Percentiles rank a stretch among this genome's conserved stretches.
Evolutionary conservation across 2,797 vertebrate genomes (phyloP).

Genomic region (Toxotes lorentzi): DNA sequence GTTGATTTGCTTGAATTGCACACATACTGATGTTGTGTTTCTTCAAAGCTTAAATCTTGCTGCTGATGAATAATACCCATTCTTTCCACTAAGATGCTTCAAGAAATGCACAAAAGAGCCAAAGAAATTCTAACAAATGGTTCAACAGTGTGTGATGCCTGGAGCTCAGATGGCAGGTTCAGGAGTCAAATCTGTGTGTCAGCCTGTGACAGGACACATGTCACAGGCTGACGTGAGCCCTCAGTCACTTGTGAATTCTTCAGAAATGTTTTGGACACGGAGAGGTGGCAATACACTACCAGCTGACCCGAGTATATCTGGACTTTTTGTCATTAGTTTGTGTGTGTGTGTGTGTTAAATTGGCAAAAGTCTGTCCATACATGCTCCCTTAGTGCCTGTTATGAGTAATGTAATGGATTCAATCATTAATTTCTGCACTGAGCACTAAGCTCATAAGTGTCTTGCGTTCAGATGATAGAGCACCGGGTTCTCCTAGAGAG

Average conservation of each 20-base stretch:
- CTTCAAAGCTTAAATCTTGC: background rate
- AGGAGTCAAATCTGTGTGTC: conserved; percentile 53
- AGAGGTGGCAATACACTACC: background rate
- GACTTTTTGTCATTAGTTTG: background rate
- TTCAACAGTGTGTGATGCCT: conserved; percentile 10
- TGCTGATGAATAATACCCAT: background rate
- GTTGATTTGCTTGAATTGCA: background rate
- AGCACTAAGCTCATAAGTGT: conserved; percentile 29
- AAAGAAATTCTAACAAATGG: conserved; percentile 24
- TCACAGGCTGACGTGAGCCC: conserved; percentile 28
- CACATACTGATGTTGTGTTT: background rate
- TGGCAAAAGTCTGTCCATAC: conserved; percentile 19
- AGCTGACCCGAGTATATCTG: background rate
- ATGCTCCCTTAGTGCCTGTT: conserved; percentile 27
- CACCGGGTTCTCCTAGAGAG: conserved; percentile 31
- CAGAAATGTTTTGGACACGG: background rate
- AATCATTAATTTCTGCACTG: conserved; percentile 44
- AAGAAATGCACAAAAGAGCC: conserved; percentile 6
- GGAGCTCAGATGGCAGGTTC: conserved; percentile 31
- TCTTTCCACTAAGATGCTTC: conserved; percentile 4
- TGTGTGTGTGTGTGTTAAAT: conserved; percentile 8
- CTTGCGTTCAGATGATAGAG: conserved; percentile 39
- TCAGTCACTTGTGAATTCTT: conserved; percentile 49
- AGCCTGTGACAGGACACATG: conserved; percentile 42
- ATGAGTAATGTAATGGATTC: conserved; percentile 45